These are phyloP conservation scores for Vanessa cardui DNA, from an alignment of 2,888 invertebrate genomes.

Conservation along the genomic window DNA sequence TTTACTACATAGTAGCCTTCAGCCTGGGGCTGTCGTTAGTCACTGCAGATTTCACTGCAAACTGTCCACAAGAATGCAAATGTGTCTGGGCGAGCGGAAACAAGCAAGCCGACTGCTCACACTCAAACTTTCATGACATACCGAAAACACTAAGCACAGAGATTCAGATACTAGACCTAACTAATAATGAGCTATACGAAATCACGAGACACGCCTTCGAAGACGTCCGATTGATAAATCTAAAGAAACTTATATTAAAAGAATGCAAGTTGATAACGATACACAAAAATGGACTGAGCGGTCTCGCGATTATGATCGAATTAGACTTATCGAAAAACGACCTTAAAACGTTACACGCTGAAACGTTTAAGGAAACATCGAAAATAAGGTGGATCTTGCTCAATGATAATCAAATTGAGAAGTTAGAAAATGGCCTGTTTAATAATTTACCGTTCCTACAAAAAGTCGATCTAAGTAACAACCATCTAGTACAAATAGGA, in stretches of 20 bases:
- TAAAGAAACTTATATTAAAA: conserved; percentile 90
- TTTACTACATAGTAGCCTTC: conserved; percentile 53
- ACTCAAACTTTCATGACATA: conserved; percentile 85
- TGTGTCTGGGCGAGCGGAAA: conserved; percentile 94
- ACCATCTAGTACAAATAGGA: conserved; percentile 87
- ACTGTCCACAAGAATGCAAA: conserved; percentile 87
- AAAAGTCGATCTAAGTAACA: conserved; percentile 89
- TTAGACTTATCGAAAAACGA: conserved; percentile 90
- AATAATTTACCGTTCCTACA: conserved; percentile 88
- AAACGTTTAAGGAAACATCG: conserved; percentile 87
- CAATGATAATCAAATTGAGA: conserved; percentile 88
- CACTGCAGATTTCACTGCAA: conserved; percentile 79
- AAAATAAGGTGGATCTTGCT: conserved; percentile 88
- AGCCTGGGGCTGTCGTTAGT: conserved; percentile 57
- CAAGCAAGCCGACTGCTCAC: conserved; percentile 91
- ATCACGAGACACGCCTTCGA: conserved; percentile 87
- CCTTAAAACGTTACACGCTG: conserved; percentile 85
- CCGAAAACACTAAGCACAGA: conserved; percentile 89
- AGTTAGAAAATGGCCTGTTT: conserved; percentile 89
- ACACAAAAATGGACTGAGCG: conserved; percentile 89
- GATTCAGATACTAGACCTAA: conserved; percentile 88
- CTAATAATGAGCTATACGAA: conserved; percentile 86
- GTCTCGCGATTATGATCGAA: conserved; percentile 90
- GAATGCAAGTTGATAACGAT: conserved; percentile 89
- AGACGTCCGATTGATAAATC: conserved; percentile 87